These are phyloP conservation scores for Tanypteryx hageni DNA, from an alignment of 2,888 invertebrate genomes.

Conservation along the genomic window DNA sequence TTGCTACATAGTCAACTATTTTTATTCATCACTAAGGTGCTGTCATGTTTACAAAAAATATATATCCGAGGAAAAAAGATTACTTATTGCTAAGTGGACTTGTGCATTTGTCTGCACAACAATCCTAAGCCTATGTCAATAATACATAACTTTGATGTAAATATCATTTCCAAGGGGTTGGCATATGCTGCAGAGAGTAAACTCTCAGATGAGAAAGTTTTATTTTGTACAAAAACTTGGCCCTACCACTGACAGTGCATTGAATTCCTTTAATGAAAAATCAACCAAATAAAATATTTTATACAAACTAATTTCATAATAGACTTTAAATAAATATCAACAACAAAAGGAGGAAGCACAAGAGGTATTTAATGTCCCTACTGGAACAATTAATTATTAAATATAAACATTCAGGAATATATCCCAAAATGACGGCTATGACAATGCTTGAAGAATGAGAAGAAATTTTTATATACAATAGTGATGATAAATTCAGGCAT, in stretches of 20 bases:
- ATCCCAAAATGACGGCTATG: not conserved
- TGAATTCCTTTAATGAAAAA: not conserved
- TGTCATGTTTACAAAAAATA: conserved; percentile 51
- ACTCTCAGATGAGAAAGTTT: not conserved
- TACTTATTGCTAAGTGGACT: conserved; percentile 22
- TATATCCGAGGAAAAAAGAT: conserved; percentile 17
- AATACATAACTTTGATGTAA: not conserved
- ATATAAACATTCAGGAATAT: conserved; percentile 45
- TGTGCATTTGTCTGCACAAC: not conserved
- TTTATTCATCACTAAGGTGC: not conserved
- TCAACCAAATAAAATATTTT: conserved; percentile 41
- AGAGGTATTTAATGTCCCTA: conserved; percentile 32
- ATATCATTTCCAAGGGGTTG: conserved; percentile 23
- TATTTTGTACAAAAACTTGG: conserved; percentile 54
- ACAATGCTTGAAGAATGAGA: conserved; percentile 14
- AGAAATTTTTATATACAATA: conserved; percentile 41
- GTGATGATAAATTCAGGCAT: conserved; percentile 1
- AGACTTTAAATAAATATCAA: conserved; percentile 59
- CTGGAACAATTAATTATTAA: conserved; percentile 45
- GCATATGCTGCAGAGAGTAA: not conserved
- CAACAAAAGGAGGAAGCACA: conserved; percentile 39
- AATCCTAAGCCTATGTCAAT: not conserved
- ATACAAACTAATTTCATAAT: conserved; percentile 26
- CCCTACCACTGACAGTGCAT: conserved; percentile 47
- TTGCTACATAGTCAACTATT: not conserved